Conservation (phyloP, 2,888 invertebrate genomes). For the Oligia strigilis region DNA sequence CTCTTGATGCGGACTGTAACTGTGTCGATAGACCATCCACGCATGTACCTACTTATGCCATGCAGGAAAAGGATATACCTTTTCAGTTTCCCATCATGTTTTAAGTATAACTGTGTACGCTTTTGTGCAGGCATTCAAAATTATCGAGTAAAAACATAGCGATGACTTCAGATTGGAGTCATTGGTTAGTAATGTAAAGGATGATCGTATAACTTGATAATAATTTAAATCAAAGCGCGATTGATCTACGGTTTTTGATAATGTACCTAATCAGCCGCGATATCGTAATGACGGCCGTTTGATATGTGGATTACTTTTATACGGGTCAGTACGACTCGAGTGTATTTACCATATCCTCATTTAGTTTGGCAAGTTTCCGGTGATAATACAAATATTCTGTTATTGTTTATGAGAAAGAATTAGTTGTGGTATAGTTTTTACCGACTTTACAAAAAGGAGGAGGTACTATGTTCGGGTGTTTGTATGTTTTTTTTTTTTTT, state of each 20-base stretch:
- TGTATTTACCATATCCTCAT: conserved; percentile 66
- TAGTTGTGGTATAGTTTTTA: conserved; percentile 43
- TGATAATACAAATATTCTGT: conserved; percentile 57
- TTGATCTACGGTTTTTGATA: conserved; percentile 73
- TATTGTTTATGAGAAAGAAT: conserved; percentile 58
- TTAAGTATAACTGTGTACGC: conserved; percentile 1
- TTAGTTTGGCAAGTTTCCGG: conserved; percentile 59
- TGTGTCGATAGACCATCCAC: conserved; percentile 37
- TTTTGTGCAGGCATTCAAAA: conserved; percentile 9
- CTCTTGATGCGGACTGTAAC: conserved; percentile 33
- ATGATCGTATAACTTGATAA: conserved; percentile 59
- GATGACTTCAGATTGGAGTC: conserved; percentile 39
- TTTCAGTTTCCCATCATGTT: conserved; percentile 9
- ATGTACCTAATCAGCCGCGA: conserved; percentile 70
- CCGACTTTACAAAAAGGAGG: too few species aligned
- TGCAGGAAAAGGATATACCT: conserved; percentile 6
- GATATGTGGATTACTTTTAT: conserved; percentile 72
- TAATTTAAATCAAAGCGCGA: conserved; percentile 73
- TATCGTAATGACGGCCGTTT: conserved; percentile 71
- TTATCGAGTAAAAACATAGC: conserved; percentile 20
- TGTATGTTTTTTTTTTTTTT: too few species aligned
- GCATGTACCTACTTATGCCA: not conserved
- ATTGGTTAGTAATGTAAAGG: conserved; percentile 54
- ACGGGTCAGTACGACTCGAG: conserved; percentile 36
- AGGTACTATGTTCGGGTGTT: too few species aligned